Percentiles rank a stretch among this genome's conserved stretches.
Conservation (phyloP, 2,113 vertebrate genomes). For the Corapipo altera region DNA sequence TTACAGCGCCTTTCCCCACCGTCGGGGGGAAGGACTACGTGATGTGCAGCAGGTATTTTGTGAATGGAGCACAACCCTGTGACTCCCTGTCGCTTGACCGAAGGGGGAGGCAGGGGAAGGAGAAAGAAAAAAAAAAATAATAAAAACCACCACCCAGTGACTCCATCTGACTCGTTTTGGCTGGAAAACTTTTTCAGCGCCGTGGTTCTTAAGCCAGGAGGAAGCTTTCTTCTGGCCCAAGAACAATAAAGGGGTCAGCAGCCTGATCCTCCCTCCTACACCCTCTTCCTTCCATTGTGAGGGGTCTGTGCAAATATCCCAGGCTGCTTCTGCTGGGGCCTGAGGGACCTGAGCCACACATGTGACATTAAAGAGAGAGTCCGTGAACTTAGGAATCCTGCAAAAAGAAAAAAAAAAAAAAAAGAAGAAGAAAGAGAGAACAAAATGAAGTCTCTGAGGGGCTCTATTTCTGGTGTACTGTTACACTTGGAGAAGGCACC, state of each 20-base stretch:
- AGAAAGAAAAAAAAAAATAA: constrained; percentile 23
- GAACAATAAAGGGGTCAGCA: constrained; percentile 88
- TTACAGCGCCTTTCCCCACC: constrained; percentile 38
- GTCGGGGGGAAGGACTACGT: constrained; percentile 76
- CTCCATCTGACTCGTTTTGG: constrained; percentile 62
- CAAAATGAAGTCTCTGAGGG: neutral
- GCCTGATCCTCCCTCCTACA: constrained; percentile 79
- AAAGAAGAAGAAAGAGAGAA: neutral
- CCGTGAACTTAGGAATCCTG: neutral
- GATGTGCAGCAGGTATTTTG: constrained; percentile 79
- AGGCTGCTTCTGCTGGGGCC: constrained; percentile 38
- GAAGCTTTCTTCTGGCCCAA: constrained; percentile 81
- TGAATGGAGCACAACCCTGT: constrained; percentile 69
- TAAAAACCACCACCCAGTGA: constrained; percentile 49
- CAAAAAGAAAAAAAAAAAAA: neutral
- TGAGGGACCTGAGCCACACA: constrained; percentile 1
- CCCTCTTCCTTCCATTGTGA: constrained; percentile 91
- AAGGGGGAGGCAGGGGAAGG: constrained; percentile 50
- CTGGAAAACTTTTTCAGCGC: constrained; percentile 64
- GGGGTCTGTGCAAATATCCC: constrained; percentile 68
- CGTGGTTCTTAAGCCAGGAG: constrained; percentile 68
- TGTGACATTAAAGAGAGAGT: constrained; percentile 35
- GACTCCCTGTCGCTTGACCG: constrained; percentile 48
- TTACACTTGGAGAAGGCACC: neutral
- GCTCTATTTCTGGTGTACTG: neutral